Evolutionary conservation across 1,140 invertebrate species (phyloP), one percentile per base, ranked within the genome.

Genomic region (Drosophila eugracilis): DNA sequence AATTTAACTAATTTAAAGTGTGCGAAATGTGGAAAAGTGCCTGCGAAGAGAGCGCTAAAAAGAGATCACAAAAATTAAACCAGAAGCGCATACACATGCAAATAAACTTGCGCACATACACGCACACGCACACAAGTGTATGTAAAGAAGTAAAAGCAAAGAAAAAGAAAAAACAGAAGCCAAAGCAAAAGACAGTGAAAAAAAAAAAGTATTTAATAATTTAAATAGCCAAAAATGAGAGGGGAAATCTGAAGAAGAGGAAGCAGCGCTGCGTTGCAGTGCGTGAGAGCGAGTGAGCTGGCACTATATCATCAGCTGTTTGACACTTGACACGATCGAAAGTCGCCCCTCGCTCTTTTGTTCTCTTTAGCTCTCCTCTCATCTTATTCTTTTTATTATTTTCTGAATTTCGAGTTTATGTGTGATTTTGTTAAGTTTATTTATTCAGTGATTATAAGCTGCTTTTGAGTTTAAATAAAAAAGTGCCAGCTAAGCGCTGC

Each of bases 291-390:
- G 69, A 85, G 81, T 32, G 83, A 70, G 81, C 28, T 39, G 47
- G 83, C 73, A 70, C 7, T 65, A 86, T 45, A 59, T 77, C 81
- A 74, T 85, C 81, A 85, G 81, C 81, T 85, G 81, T 85, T 85
- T 80, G 81, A 85, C 80, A 85, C 77, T 85, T 84, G 80, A 84
- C 80, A 86, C 80, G 81, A 85, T 85, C 81, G 59, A 36, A 65
- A 65, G 55, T 65, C 47, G 49, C 41, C 37, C 39, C 12, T 37
- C 22, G 28, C 37, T 52, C 26, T 17, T 21, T 10, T 34, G 47
- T 37, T 5, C 22, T 32, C n/a, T 19, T 22, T 9, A 6, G 7
- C 7, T 3, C 4, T 32, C 30, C 10, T 32, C 10, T 32, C 5
- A 6, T 22, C 32, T 30, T 21, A n/a, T 17, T 54, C 15, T 37